Base-by-base conservation (phyloP, 2,888 invertebrate genomes). In the Tetranychus piercei region DNA sequence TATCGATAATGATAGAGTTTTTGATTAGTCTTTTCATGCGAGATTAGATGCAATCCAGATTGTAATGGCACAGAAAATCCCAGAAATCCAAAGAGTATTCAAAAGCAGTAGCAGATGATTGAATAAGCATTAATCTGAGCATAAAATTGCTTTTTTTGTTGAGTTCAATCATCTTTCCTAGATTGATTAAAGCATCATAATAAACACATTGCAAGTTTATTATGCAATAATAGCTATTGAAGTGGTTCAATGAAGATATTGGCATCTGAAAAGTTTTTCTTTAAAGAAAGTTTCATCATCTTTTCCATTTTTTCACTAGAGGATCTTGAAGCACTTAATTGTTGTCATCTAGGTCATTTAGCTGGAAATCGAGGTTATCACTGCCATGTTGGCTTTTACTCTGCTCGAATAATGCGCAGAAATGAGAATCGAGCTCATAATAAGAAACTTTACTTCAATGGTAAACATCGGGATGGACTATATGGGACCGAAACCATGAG, bases 341-440 rank as follows among this genome's bases (percentile, higher is more conserved):
- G 81, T 73, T 81, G 81, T 77, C 79, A 80, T 78, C 76, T 81
- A 74, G 81, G 81, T n/a, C 78, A 78, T 55, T 74, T 81, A 73
- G 81, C 81, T 7, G 81, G 81, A 6, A 80, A 80, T 77, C 81
- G 81, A 75, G 81, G 81, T 11, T 81, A 80, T 78, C 80, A 80
- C 76, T 81, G 81, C 73, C 78, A 79, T 64, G 79, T 79, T 7
- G 76, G 78, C 5, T 81, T 80, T 74, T 81, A 81, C 74, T 77
- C 77, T 0, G 78, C 79, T 3, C 76, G 80, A 9, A 78, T 81
- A 64, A 55, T 78, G 18, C 74, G 78, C 22, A 77, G 81, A 66
- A 81, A 81, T 78, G 69, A 74, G 45, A 81, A 81, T 77, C 78
- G 81, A 7, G 79, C 80, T 1, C 80, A 81, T 75, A 80, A 79